A percentile compares a stretch with the other conserved stretches of the same genome.
These are phyloP conservation scores for Pachyrhynchus sulphureomaculatus DNA, from an alignment of 1,140 invertebrate species.

Conservation along the genomic window DNA sequence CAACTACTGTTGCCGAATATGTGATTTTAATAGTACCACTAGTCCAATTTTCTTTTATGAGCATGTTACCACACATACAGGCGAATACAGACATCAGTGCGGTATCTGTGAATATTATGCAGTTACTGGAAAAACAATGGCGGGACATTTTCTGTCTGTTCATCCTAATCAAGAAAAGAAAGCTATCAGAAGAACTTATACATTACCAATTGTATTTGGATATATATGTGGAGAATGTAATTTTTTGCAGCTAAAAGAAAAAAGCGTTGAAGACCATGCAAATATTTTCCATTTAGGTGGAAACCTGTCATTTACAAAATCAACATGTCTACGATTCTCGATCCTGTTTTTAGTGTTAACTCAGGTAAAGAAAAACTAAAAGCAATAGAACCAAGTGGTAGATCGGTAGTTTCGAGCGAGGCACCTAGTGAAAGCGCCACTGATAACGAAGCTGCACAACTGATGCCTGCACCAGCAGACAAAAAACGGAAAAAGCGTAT, in stretches of 20 bases:
- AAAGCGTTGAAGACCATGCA: conserved; percentile 62
- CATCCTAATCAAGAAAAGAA: conserved; percentile 28
- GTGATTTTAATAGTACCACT: conserved; percentile 31
- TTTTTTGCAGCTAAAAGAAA: conserved; percentile 63
- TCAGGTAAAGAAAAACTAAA: neutral
- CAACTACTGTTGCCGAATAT: conserved; percentile 40
- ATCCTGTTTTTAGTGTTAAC: conserved; percentile 4
- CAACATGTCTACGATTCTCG: conserved; percentile 30
- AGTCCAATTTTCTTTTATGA: conserved; percentile 49
- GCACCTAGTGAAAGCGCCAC: neutral
- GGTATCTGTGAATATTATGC: conserved; percentile 57
- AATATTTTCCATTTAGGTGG: conserved; percentile 40
- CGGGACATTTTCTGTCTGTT: conserved; percentile 47
- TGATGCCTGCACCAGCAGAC: neutral
- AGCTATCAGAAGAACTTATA: conserved; percentile 17
- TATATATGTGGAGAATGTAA: conserved; percentile 68
- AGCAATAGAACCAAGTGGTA: neutral
- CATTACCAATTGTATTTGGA: conserved; percentile 55
- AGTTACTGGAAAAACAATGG: conserved; percentile 51
- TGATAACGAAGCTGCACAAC: neutral
- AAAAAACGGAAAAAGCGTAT: conserved; percentile 4
- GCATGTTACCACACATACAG: conserved; percentile 70
- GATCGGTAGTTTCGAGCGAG: neutral
- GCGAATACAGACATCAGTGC: conserved; percentile 68
- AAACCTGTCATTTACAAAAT: conserved; percentile 33